Base-by-base conservation (phyloP, 2,888 invertebrate genomes). In the Coelinius sp. region DNA sequence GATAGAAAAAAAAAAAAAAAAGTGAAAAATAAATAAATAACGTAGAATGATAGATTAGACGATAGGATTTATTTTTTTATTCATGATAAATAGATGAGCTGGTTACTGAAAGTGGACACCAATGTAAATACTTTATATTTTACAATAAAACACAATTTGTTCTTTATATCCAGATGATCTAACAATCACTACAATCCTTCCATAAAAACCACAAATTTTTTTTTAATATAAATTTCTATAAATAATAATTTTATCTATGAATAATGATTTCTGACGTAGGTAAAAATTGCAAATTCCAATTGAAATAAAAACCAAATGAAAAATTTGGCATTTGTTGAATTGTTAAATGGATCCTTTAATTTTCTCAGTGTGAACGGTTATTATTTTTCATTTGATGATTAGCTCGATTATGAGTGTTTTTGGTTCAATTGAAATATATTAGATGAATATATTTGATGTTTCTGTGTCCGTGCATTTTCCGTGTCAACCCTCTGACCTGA, bases 401-500 rank as follows among this genome's bases (percentile, higher is more conserved):
- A 59, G 49, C 53, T 68, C 62, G 20, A 68, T 27, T 38, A 72
- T 64, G 31, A 68, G 68, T 72, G 53, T 56, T n/a, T n/a, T 56
- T 68, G 63, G 41, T 27, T 72, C 62, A 49, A 72, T 76, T 75
- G 70, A 63, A 41, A 41, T 7, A n/a, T 78, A 76, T 83, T 86
- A 83, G 83, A 80, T 86, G 86, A 86, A 87, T 85, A 80, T 83
- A 38, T 80, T 79, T 82, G 83, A 84, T 88, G 84, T 87, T 88
- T 86, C 79, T 87, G 87, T 88, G 87, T 86, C 86, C 85, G 86
- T 88, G 87, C 86, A 86, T 82, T 85, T 85, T 86, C 83, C 85
- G 84, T 87, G 85, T 86, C 86, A 81, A 84, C 84, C 81, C 78
- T 79, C 77, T 81, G 84, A 84, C 82, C 81, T 85, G 85, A 85